phyloP scores from a whole-genome alignment of 2,113 vertebrate genomes.

The Halichoerus grypus region DNA sequence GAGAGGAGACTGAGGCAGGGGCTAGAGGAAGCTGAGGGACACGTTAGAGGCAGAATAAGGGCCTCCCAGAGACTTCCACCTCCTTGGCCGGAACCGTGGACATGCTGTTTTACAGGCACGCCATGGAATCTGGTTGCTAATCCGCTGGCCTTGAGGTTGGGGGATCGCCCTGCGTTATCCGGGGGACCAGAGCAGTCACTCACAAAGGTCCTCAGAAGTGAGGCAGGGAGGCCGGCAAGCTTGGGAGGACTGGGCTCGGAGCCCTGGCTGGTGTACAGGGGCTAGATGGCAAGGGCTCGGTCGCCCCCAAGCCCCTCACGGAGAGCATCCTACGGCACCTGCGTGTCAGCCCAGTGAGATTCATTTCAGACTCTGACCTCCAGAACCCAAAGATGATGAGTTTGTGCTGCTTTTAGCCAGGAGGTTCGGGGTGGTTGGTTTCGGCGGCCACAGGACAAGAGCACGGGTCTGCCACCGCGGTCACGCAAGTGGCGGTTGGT shows the following conservation, averaged over 20 bases:
- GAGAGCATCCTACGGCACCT: no score
- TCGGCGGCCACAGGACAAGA: accelerated
- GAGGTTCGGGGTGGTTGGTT: background rate
- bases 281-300: background rate
- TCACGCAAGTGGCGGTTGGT: no score
- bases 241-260: no score
- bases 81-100: background rate
- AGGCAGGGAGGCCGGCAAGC: background rate
- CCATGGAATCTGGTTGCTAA: background rate
- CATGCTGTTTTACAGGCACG: background rate
- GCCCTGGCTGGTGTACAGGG: background rate
- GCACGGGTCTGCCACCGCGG: background rate
- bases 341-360: no score
- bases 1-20: background rate
- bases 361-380: background rate
- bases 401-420: background rate
- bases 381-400: background rate
- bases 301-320: background rate
- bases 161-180: background rate
- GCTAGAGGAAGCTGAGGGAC: background rate
- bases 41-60: background rate
- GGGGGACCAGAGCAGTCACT: background rate
- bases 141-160: background rate
- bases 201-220: background rate
- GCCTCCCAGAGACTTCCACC: background rate